Evolutionary conservation across 2,797 vertebrate species (phyloP).

Genomic region (Parotocinclus haroldoi): DNA sequence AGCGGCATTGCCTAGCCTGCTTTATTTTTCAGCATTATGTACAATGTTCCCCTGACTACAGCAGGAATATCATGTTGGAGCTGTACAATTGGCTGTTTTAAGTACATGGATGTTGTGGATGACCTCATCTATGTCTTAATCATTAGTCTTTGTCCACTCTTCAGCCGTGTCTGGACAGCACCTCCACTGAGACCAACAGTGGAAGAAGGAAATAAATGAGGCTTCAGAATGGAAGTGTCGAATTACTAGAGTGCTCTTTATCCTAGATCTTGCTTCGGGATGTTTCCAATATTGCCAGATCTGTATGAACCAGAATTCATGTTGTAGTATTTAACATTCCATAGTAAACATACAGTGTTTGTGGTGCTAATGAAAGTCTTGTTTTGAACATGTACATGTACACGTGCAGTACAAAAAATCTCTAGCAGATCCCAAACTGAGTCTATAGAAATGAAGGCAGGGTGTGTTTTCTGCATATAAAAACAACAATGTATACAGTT

Average conservation of each 20-base stretch:
- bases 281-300: background rate
- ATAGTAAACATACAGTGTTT: background rate
- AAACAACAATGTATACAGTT: too few relatives aligned
- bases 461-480: too few relatives aligned
- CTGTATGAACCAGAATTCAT: background rate
- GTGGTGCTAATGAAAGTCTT: background rate
- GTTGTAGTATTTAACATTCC: conserved; percentile 10
- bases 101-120: conserved; percentile 19
- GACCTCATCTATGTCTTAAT: conserved; percentile 30
- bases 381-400: background rate
- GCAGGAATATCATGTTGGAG: too few relatives aligned
- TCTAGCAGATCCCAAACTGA: too few relatives aligned
- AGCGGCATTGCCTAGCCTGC: too few relatives aligned
- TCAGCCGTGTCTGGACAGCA: conserved; percentile 20
- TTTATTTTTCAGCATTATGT: too few relatives aligned
- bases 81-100: background rate
- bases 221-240: background rate
- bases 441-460: too few relatives aligned
- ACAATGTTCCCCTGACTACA: too few relatives aligned
- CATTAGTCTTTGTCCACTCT: conserved; percentile 43
- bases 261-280: background rate
- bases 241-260: conserved; percentile 7
- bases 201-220: conserved; percentile 18
- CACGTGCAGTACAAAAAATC: too few relatives aligned
- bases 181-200: conserved; percentile 20